Evolutionary conservation across 2,113 vertebrate genomes (phyloP).

Genomic region (Chrysochloris asiatica): DNA sequence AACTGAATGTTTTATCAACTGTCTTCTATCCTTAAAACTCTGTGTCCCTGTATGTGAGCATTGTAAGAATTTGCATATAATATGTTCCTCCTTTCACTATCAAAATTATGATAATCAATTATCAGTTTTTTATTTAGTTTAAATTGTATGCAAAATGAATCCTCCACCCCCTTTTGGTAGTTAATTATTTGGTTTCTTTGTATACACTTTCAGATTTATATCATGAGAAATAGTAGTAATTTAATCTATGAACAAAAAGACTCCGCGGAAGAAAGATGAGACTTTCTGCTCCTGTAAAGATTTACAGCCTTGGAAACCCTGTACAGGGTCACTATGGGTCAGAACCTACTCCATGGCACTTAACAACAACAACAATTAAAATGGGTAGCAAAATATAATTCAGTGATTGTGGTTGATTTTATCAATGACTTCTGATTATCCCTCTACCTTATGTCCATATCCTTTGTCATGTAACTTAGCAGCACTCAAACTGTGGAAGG

Average conservation of each 20-base stretch:
- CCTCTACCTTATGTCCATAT: not conserved
- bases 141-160: not conserved
- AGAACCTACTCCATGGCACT: too few relatives aligned
- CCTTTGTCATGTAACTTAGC: not conserved
- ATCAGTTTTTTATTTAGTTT: constrained; percentile 35
- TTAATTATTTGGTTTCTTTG: constrained; percentile 22
- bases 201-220: constrained; percentile 1
- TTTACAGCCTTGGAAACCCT: too few relatives aligned
- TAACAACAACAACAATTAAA: too few relatives aligned
- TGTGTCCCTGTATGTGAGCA: not conserved
- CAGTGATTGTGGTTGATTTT: not conserved
- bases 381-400: not conserved
- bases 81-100: not conserved
- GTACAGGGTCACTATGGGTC: too few relatives aligned
- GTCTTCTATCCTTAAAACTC: constrained; percentile 4
- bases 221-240: not conserved
- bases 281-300: too few relatives aligned
- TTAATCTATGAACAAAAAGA: constrained; percentile 33
- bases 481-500: not conserved
- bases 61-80: not conserved
- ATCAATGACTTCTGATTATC: not conserved
- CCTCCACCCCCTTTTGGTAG: not conserved
- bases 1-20: not conserved
- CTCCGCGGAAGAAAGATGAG: too few relatives aligned
- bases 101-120: not conserved